Evolutionary conservation across 2,797 vertebrate species (phyloP).

Genomic region (Propithecus deckenii): DNA sequence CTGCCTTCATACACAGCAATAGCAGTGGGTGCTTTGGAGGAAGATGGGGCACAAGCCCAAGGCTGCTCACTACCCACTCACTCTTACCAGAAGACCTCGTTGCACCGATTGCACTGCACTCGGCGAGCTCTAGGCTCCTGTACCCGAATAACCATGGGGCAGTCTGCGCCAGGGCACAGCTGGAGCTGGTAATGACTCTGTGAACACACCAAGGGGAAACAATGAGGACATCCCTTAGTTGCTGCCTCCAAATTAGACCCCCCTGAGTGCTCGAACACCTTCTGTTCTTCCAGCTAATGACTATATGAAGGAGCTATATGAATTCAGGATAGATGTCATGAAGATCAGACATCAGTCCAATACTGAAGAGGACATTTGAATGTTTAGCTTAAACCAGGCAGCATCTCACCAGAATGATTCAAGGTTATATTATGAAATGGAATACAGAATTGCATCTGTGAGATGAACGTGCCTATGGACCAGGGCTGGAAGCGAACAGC

Average conservation of each 20-base stretch:
- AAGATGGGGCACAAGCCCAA: background rate
- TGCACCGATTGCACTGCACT: slow-evolving; percentile 97
- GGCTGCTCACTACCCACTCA: slow-evolving; percentile 52
- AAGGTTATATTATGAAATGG: background rate
- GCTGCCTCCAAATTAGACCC: background rate
- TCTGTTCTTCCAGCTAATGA: background rate
- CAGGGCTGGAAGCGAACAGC: background rate
- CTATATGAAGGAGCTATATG: background rate
- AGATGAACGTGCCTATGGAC: background rate
- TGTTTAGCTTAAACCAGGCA: background rate
- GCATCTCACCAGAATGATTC: background rate
- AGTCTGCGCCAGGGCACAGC: slow-evolving; percentile 98
- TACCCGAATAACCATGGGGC: slow-evolving; percentile 98
- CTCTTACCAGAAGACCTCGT: slow-evolving; percentile 97
- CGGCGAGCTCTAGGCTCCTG: slow-evolving; percentile 96
- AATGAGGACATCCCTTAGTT: background rate
- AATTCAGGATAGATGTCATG: background rate
- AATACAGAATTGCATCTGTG: background rate
- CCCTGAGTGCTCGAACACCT: background rate
- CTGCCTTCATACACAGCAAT: background rate
- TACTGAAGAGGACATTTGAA: background rate
- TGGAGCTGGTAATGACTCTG: slow-evolving; percentile 99
- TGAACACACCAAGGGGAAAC: slow-evolving; percentile 63
- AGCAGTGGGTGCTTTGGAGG: background rate
- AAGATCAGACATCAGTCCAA: background rate